Conservation (phyloP, 2,888 invertebrate species). For the Brenthis daphne region DNA sequence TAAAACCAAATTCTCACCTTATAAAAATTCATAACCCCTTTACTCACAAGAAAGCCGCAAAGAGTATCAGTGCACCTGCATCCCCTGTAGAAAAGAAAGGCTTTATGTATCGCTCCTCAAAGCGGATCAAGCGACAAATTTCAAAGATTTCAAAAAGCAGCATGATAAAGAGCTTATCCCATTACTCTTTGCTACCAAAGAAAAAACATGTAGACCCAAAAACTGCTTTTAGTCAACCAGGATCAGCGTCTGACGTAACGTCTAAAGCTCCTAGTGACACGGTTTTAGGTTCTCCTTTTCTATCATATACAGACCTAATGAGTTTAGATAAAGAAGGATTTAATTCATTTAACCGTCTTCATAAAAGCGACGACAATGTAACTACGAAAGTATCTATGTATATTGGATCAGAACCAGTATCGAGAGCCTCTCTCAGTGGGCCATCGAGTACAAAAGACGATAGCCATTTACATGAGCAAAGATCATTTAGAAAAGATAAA, state of each 20-base stretch:
- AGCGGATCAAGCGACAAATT: slow-evolving; percentile 66
- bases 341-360: slow-evolving; percentile 54
- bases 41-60: slow-evolving; percentile 63
- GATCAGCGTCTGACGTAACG: slow-evolving; percentile 66
- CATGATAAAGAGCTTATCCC: slow-evolving; percentile 77
- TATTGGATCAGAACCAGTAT: slow-evolving; percentile 74
- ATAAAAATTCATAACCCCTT: slow-evolving; percentile 75
- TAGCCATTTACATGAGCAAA: slow-evolving; percentile 50
- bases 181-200: slow-evolving; percentile 69
- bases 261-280: slow-evolving; percentile 74
- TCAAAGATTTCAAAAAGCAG: slow-evolving; percentile 70
- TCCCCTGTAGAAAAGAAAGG: slow-evolving; percentile 71
- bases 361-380: slow-evolving; percentile 65
- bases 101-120: slow-evolving; percentile 74
- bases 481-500: slow-evolving; percentile 53
- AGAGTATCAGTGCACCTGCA: slow-evolving; percentile 73
- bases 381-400: slow-evolving; percentile 69
- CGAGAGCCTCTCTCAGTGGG: slow-evolving; percentile 67
- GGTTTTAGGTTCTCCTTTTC: slow-evolving; percentile 79
- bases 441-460: slow-evolving; percentile 57
- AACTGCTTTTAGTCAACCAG: slow-evolving; percentile 63
- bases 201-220: slow-evolving; percentile 61
- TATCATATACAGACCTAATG: slow-evolving; percentile 72
- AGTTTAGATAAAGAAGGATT: slow-evolving; percentile 61
- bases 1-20: slow-evolving; percentile 56